These are phyloP conservation scores for Budorcas taxicolor DNA, from an alignment of 2,113 vertebrate species.

Conservation along the genomic window DNA sequence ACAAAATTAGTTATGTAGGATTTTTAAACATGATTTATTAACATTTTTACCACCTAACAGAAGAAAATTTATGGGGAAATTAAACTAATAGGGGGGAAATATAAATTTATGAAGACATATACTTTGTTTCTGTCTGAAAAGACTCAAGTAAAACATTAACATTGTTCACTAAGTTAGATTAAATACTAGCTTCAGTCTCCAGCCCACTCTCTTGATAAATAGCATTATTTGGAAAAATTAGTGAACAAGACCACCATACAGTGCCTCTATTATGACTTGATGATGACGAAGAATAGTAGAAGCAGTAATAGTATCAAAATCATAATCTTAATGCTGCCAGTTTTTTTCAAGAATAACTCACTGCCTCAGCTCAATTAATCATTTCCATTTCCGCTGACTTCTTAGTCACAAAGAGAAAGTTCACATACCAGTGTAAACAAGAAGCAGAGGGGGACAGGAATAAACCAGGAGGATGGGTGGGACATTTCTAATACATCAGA, in stretches of 20 bases:
- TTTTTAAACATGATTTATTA: not conserved
- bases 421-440: not conserved
- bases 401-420: not conserved
- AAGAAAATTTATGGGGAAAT: not conserved
- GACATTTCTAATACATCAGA: not conserved
- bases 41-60: not conserved
- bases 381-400: not conserved
- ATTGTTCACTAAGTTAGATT: not conserved
- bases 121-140: not conserved
- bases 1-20: not conserved
- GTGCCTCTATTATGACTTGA: not conserved
- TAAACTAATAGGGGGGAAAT: not conserved
- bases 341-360: not conserved
- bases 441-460: not conserved
- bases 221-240: not conserved
- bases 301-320: not conserved
- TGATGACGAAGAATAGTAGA: not conserved
- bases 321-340: not conserved
- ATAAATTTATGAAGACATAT: conserved; percentile 11
- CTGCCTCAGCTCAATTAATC: not conserved
- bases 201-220: not conserved
- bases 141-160: not conserved
- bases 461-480: not conserved
- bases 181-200: not conserved
- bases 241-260: not conserved